Base-by-base conservation (phyloP, 2,797 vertebrate species). In the Oryzias sinensis region DNA sequence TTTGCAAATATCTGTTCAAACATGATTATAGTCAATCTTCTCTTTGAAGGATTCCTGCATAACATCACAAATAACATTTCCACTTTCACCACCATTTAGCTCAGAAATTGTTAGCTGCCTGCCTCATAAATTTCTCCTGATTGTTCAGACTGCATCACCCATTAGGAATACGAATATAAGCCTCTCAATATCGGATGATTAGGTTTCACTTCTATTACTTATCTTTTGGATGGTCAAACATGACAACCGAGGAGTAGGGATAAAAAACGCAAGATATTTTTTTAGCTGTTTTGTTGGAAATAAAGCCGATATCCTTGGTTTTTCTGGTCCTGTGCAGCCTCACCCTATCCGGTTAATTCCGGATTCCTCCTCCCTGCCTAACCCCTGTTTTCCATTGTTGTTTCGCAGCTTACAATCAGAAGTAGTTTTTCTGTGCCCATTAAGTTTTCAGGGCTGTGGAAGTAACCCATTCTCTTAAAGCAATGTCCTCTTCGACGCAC, bases 371-470 rank as follows among this genome's bases (percentile, higher is more conserved):
- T 49, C 27, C 44, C 65, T 62, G 53, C 65, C 62, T 0, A 8
- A 15, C 9, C 3, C 46, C 59, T 68, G 58, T 81, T 82, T 84
- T 70, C 81, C 75, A 83, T 82, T 63, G 72, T 66, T 56, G 41
- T 81, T 67, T 76, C 64, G 49, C 70, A 53, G 70, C 53, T 64
- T 43, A 55, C 72, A 67, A 66, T 80, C 78, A 80, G 52, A 72
- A 56, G 55, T 62, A 66, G 52, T 76, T 87, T 78, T 67, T 77
- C 68, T 64, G 45, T 83, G 59, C 77, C 76, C 75, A 83, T 86
- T 87, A 77, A 60, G 67, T 72, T 83, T 74, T 85, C 75, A 79
- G 81, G 80, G 65, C 62, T 14, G 41, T 70, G 72, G 77, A 84
- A 86, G 80, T 71, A 82, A 77, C 62, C 65, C 50, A 54, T 77